A percentile compares a stretch with the other conserved stretches of the same genome.
phyloP scores from a whole-genome alignment of 1,140 invertebrate genomes.

The Schlechtendalia chinensis region DNA sequence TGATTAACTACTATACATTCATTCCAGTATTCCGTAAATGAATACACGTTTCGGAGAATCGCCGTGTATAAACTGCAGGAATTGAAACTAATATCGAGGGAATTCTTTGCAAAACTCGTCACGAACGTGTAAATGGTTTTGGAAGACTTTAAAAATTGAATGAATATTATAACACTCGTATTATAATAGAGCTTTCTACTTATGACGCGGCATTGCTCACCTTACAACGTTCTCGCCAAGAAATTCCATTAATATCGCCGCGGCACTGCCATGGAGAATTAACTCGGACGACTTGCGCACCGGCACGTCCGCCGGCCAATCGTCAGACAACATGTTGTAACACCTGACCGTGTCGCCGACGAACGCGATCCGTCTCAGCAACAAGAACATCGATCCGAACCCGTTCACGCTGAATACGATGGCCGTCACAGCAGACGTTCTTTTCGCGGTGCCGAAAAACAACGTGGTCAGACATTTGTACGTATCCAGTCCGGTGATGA shows the following conservation, averaged over 20 bases:
- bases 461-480: background rate
- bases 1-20: too few relatives aligned
- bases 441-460: background rate
- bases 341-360: background rate
- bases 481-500: background rate
- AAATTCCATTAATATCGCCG: background rate
- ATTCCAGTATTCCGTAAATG: too few relatives aligned
- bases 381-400: background rate
- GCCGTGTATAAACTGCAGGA: too few relatives aligned
- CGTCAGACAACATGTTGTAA: constrained; percentile 9
- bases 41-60: too few relatives aligned
- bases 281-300: background rate
- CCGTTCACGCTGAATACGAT: background rate
- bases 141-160: too few relatives aligned
- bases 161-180: too few relatives aligned
- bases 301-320: background rate
- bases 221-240: background rate
- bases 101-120: too few relatives aligned
- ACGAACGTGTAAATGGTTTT: too few relatives aligned
- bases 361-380: background rate
- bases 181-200: too few relatives aligned
- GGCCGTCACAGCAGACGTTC: background rate
- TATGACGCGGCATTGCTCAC: background rate
- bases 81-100: too few relatives aligned
- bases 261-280: background rate